Conservation (phyloP, 2,113 vertebrate genomes). For the Hiodon tergisus region DNA sequence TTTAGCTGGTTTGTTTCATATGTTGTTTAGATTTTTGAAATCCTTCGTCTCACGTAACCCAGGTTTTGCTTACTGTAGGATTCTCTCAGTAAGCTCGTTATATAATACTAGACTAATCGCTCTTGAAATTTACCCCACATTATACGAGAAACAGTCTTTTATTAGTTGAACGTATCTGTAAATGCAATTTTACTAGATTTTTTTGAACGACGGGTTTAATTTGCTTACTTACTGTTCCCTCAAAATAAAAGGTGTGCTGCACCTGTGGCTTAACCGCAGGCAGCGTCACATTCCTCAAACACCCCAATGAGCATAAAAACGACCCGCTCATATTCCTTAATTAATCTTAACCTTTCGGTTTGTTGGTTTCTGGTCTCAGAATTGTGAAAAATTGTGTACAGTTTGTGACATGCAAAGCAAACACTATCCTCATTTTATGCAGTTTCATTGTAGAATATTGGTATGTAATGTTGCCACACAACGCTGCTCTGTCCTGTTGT, state of each 20-base stretch:
- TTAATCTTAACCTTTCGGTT: neutral
- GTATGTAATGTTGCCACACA: too few relatives aligned
- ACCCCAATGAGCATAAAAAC: too few relatives aligned
- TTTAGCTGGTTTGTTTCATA: neutral
- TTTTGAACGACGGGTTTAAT: neutral
- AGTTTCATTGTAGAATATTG: too few relatives aligned
- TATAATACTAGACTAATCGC: constrained; percentile 17
- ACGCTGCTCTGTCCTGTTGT: too few relatives aligned
- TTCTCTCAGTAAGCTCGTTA: constrained; percentile 11
- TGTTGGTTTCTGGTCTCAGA: neutral
- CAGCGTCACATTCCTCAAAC: neutral
- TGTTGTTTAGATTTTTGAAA: constrained; percentile 3
- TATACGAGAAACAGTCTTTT: neutral
- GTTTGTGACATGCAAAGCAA: too few relatives aligned
- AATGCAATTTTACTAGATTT: neutral
- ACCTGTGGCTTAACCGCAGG: constrained; percentile 9
- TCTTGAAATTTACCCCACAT: neutral
- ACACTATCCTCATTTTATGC: too few relatives aligned
- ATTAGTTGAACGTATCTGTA: neutral
- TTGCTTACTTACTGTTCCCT: too few relatives aligned
- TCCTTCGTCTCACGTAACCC: constrained; percentile 10
- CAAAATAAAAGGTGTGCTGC: neutral
- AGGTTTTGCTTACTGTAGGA: constrained; percentile 1
- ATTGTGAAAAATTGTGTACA: too few relatives aligned
- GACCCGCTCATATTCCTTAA: too few relatives aligned